These are phyloP conservation scores for Poeciliopsis paucimaculata DNA, from an alignment of 2,797 vertebrate species.

Conservation along the genomic window DNA sequence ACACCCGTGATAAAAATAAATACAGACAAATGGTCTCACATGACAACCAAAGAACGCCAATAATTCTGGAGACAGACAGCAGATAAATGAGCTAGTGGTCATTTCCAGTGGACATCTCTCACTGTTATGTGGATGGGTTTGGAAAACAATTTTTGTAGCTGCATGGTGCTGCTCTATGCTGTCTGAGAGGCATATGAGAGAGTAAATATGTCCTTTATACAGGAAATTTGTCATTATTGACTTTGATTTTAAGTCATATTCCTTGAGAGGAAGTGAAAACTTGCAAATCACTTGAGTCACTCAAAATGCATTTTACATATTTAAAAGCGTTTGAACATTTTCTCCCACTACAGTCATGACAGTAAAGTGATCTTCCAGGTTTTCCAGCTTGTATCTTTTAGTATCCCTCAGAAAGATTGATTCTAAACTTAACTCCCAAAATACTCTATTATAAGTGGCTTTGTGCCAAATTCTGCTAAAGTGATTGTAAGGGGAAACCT, in stretches of 20 bases:
- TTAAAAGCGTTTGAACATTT: not conserved
- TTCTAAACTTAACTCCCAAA: not conserved
- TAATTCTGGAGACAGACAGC: not conserved
- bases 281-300: not conserved
- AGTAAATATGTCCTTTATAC: not conserved
- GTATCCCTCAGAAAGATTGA: not conserved
- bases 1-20: not conserved
- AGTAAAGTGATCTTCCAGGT: not conserved
- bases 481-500: not conserved
- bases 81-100: not conserved
- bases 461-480: not conserved
- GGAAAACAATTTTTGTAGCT: not conserved
- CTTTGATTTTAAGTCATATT: not conserved
- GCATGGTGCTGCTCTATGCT: not conserved
- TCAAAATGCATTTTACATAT: not conserved
- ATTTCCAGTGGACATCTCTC: slow-evolving; percentile 1
- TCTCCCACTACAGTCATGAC: not conserved
- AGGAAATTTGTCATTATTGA: not conserved
- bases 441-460: not conserved
- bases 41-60: not conserved
- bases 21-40: not conserved
- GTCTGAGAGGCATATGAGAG: not conserved
- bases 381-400: not conserved
- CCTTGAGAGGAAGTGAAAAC: not conserved
- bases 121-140: not conserved